Conservation (phyloP, 1,140 invertebrate species). For the Microplitis mediator region DNA sequence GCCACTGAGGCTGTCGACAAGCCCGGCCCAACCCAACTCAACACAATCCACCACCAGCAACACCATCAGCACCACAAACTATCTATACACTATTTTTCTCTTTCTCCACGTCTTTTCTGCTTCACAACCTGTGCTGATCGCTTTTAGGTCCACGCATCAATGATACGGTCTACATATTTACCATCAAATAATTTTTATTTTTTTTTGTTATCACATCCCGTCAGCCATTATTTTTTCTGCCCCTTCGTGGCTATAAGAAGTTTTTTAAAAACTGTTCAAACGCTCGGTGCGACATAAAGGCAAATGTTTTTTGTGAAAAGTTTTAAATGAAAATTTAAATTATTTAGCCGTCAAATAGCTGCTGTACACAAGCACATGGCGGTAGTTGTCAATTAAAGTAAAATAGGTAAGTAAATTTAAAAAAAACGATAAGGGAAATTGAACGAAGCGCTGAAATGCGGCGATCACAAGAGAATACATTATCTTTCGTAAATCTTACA, state of each 20-base stretch:
- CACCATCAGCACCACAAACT: not conserved
- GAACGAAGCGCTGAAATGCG: no score
- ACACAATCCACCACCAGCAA: not conserved
- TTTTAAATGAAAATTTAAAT: no score
- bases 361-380: no score
- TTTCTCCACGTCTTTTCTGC: not conserved
- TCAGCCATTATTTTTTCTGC: not conserved
- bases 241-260: not conserved
- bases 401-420: no score
- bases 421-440: no score
- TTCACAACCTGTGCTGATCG: not conserved
- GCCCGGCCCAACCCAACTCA: not conserved
- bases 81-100: not conserved
- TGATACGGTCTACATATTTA: not conserved
- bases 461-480: not conserved
- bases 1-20: slow-evolving; percentile 41
- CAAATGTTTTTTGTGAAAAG: no score
- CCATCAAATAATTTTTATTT: slow-evolving; percentile 25
- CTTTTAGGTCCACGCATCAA: slow-evolving; percentile 10
- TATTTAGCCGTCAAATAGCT: no score
- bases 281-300: no score
- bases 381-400: no score
- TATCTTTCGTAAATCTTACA: not conserved
- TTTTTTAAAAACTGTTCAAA: not conserved
- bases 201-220: not conserved